Evolutionary conservation across 2,797 vertebrate species (phyloP).

Genomic region (Gambusia yucatana): DNA sequence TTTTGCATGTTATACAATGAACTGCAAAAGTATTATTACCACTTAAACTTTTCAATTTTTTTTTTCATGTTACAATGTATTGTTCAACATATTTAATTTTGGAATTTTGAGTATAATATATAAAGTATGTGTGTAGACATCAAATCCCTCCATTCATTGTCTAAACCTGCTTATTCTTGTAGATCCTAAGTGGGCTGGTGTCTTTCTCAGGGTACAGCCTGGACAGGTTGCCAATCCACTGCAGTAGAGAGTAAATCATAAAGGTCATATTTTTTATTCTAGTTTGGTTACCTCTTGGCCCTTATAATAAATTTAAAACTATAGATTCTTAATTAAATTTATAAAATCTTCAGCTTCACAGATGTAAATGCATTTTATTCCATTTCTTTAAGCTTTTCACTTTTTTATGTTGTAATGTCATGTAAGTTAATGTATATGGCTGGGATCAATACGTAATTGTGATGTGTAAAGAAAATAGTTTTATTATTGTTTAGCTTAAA

Average conservation of each 20-base stretch:
- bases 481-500: background rate
- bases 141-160: background rate
- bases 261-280: background rate
- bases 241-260: background rate
- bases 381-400: background rate
- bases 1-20: constrained; percentile 24
- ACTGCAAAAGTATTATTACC: background rate
- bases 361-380: background rate
- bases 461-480: background rate
- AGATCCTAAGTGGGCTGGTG: too few species aligned
- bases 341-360: background rate
- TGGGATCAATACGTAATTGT: background rate
- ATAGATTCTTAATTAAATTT: background rate
- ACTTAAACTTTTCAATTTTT: background rate
- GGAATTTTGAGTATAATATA: background rate
- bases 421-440: background rate
- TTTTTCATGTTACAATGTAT: background rate
- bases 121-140: background rate
- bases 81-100: background rate
- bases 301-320: background rate
- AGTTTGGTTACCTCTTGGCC: background rate
- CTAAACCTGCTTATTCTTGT: background rate
- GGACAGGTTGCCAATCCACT: too few species aligned
- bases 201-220: too few species aligned
- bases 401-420: background rate